These are phyloP conservation scores for Lycaon pictus DNA, from an alignment of 2,113 vertebrate species.

Conservation along the genomic window DNA sequence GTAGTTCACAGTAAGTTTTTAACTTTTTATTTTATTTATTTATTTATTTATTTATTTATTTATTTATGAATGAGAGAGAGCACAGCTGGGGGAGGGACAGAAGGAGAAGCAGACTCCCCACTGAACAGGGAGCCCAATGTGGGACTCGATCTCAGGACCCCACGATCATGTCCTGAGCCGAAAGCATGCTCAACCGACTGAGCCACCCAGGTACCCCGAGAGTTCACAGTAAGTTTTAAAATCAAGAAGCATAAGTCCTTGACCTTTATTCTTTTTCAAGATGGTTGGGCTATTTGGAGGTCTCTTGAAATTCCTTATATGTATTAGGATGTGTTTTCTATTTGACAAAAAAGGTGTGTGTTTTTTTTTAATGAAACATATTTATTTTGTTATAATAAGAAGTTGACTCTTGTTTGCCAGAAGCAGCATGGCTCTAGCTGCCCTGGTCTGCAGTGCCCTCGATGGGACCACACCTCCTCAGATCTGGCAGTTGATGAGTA, in stretches of 20 bases:
- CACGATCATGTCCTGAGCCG: no score
- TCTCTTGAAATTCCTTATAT: neutral
- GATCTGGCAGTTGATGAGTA: no score
- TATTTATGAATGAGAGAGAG: no score
- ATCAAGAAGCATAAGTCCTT: neutral
- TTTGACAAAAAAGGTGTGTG: neutral
- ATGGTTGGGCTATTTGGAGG: neutral
- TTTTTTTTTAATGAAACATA: neutral
- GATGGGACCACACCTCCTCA: neutral
- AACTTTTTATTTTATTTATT: no score
- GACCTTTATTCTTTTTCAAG: neutral
- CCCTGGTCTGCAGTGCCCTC: neutral
- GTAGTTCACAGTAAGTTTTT: no score
- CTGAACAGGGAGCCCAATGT: no score
- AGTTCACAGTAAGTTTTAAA: neutral
- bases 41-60: no score
- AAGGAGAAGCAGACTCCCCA: no score
- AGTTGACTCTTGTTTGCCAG: neutral
- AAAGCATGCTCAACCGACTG: no score
- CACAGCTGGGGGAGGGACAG: no score
- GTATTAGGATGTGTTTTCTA: neutral
- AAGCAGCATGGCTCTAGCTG: neutral
- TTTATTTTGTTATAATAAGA: neutral
- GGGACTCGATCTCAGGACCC: no score
- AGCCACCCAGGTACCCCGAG: no score